Conservation (phyloP, 2,797 vertebrate species). For the Hemibagrus guttatus region DNA sequence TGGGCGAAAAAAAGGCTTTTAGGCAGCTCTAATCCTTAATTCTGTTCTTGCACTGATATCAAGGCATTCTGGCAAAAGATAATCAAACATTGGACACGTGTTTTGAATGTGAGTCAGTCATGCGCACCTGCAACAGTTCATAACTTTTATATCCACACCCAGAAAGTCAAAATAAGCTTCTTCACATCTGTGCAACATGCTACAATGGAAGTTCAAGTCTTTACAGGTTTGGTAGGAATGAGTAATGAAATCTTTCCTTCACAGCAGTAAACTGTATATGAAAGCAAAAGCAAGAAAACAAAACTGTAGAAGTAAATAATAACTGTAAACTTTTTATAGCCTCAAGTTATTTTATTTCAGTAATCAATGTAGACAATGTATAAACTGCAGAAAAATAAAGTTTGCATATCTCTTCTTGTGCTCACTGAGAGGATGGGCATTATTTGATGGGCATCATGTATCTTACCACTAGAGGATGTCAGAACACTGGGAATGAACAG, state of each 20-base stretch:
- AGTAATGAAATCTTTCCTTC: constrained; percentile 31
- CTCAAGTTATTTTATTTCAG: background rate
- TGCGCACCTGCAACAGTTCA: constrained; percentile 38
- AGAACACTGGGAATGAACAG: constrained; percentile 46
- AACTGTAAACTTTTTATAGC: background rate
- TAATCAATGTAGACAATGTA: background rate
- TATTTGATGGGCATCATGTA: constrained; percentile 14
- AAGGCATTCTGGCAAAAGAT: background rate
- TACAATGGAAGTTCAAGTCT: constrained; percentile 42
- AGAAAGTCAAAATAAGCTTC: constrained; percentile 21
- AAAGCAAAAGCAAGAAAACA: background rate
- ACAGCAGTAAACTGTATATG: constrained; percentile 7
- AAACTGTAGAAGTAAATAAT: background rate
- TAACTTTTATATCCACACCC: constrained; percentile 48
- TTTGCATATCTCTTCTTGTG: background rate
- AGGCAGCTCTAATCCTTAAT: no score
- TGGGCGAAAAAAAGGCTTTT: background rate
- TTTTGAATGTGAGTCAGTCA: constrained; percentile 37
- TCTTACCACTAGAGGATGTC: constrained; percentile 55
- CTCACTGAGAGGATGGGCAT: background rate
- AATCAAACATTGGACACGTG: constrained; percentile 1
- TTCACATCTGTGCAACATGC: constrained; percentile 3
- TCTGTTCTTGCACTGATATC: background rate
- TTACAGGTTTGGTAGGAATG: constrained; percentile 43
- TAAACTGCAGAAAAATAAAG: background rate